Evolutionary conservation across 2,113 vertebrate genomes (phyloP).

Genomic region (Pycnonotus jocosus): DNA sequence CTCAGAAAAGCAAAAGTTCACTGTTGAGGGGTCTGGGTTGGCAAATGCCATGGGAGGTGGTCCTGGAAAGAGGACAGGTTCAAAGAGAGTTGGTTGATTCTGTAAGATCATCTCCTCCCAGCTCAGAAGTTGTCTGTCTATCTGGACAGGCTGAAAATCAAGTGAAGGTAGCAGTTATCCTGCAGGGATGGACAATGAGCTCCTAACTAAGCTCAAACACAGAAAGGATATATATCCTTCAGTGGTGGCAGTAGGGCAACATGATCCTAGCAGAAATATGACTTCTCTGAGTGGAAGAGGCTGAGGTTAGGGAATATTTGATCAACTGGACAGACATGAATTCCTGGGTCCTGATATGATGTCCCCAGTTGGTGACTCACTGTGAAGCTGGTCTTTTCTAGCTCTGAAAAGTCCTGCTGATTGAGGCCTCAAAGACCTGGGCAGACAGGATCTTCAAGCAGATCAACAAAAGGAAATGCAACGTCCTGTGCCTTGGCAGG

Average conservation of each 20-base stretch:
- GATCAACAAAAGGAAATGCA: not conserved
- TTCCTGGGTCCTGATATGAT: not conserved
- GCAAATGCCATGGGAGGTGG: not conserved
- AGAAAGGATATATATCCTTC: not conserved
- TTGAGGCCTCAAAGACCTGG: fast-evolving
- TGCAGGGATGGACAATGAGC: not conserved
- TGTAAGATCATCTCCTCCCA: not conserved
- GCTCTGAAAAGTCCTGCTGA: not conserved
- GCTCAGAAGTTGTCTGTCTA: not conserved
- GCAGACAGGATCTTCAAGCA: not conserved
- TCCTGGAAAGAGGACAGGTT: not conserved
- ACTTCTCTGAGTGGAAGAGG: not conserved
- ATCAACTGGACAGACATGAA: not conserved
- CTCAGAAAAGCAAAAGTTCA: not conserved
- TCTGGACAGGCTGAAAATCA: not conserved
- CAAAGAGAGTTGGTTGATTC: not conserved
- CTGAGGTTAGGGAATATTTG: not conserved
- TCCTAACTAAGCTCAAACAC: not conserved
- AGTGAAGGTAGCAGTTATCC: not conserved
- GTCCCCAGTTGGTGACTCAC: not conserved
- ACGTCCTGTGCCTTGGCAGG: not conserved
- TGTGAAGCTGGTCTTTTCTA: not conserved
- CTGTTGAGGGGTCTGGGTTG: not conserved
- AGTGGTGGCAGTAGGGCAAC: not conserved
- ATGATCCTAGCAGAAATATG: not conserved